Base-by-base conservation (phyloP, 2,888 invertebrate genomes). In the Harpalus rubripes region DNA sequence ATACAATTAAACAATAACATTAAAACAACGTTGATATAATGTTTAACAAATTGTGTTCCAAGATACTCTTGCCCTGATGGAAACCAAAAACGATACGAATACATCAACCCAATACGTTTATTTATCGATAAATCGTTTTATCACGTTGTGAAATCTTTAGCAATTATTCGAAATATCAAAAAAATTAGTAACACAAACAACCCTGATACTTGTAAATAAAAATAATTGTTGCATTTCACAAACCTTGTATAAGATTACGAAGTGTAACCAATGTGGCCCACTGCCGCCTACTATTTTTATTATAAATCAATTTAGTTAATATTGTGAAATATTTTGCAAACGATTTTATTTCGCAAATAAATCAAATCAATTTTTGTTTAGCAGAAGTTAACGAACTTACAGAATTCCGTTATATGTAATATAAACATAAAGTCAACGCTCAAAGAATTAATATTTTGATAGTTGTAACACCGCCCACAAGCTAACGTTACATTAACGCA, bases 271-370 rank as follows among this genome's bases (percentile, higher is more conserved):
- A 12, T 52, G 44, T 6, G 32, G 32, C 5, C 1, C n/a, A n/a
- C n/a, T n/a, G n/a, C n/a, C 22, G 32, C 32, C 32, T 32, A 32
- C 5, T 5, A 1, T 52, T 52, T 52, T 52, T 52, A 52, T 63
- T 22, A 10, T 16, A 32, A 61, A 61, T 61, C 63, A 63, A 3
- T 63, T 7, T 22, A 26, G 63, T 32, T 32, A 68, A 68, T 68
- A 68, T 68, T 68, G 68, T 68, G 68, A 68, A 68, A 68, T 68
- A 32, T 68, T 68, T 68, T 10, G 68, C 68, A 68, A 68, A 68
- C 41, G n/a, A 12, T 63, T 26, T 63, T 18, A 63, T 18, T 63
- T 63, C 63, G 4, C 26, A 7, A 12, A 7, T 59, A 68, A 68
- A 39, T 59, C 15, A 59, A 6, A 59, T 7, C 59, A 59, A 15